These are phyloP conservation scores for Neogobius melanostomus DNA, from an alignment of 2,113 vertebrate species.

Conservation along the genomic window DNA sequence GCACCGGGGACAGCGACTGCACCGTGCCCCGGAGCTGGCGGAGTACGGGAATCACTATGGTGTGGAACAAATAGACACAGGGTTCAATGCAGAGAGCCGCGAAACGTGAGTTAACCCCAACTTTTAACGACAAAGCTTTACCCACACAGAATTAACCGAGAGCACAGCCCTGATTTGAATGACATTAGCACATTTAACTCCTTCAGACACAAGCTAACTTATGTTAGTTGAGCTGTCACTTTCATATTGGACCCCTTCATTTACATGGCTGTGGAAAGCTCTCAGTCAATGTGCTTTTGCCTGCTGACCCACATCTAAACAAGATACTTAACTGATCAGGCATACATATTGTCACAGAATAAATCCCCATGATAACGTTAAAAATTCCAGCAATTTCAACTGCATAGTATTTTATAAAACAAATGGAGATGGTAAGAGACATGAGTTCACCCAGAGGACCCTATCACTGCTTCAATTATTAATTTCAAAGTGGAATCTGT, in stretches of 20 bases:
- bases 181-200: background rate
- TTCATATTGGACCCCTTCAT: slow-evolving; percentile 3
- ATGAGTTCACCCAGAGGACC: no score
- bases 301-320: background rate
- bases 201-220: background rate
- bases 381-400: no score
- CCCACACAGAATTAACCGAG: background rate
- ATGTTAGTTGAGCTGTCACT: slow-evolving; percentile 23
- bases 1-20: slow-evolving; percentile 72
- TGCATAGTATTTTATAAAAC: no score
- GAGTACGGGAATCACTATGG: slow-evolving; percentile 60
- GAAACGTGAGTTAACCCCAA: slow-evolving; percentile 70
- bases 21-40: slow-evolving; percentile 37
- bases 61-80: slow-evolving; percentile 53
- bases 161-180: background rate
- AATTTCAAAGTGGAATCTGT: no score
- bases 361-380: no score
- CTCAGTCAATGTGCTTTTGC: background rate
- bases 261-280: slow-evolving; percentile 17
- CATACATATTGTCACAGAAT: no score
- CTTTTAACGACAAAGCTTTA: slow-evolving; percentile 10
- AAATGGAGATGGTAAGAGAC: no score
- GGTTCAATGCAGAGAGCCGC: slow-evolving; percentile 55
- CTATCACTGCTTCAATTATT: no score
- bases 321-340: no score